Percentiles rank a stretch among this genome's conserved stretches.
Conservation (phyloP, 2,113 vertebrate genomes). For the Melanocharis versteri region DNA sequence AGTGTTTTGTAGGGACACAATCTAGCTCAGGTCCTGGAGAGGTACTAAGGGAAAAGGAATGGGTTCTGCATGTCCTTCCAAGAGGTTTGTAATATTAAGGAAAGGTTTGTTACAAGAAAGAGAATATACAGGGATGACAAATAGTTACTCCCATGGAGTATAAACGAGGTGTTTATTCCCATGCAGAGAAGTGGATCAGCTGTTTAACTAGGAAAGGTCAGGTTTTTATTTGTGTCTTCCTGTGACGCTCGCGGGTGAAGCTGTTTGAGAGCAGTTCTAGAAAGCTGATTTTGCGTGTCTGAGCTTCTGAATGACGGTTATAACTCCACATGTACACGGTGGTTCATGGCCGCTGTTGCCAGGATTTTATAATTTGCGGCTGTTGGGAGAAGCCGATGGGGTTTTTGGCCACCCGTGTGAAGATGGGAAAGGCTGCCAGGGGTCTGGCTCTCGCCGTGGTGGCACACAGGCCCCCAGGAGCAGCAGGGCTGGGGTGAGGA, state of each 20-base stretch:
- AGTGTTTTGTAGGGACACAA: not conserved
- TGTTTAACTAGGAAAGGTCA: not conserved
- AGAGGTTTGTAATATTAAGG: not conserved
- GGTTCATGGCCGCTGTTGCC: not conserved
- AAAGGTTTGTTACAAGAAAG: not conserved
- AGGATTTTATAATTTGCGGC: not conserved
- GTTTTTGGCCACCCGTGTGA: fast-evolving
- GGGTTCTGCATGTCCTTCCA: not conserved
- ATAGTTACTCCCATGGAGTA: not conserved
- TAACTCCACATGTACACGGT: fast-evolving
- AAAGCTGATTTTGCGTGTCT: not conserved
- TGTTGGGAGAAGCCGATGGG: fast-evolving
- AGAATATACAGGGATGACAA: not conserved
- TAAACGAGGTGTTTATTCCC: not conserved
- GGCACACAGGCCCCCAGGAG: not conserved
- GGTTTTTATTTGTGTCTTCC: not conserved
- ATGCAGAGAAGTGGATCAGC: not conserved
- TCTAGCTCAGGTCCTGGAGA: not conserved
- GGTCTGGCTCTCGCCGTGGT: not conserved
- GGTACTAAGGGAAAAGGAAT: fast-evolving
- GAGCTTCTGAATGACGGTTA: not conserved
- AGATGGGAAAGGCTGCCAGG: not conserved
- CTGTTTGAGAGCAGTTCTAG: not conserved
- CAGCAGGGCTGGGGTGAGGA: not conserved
- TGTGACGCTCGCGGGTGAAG: not conserved